Evolutionary conservation across 1,140 invertebrate genomes (phyloP), one percentile per base, ranked within the genome.

Genomic region (Branchinecta lindahli): DNA sequence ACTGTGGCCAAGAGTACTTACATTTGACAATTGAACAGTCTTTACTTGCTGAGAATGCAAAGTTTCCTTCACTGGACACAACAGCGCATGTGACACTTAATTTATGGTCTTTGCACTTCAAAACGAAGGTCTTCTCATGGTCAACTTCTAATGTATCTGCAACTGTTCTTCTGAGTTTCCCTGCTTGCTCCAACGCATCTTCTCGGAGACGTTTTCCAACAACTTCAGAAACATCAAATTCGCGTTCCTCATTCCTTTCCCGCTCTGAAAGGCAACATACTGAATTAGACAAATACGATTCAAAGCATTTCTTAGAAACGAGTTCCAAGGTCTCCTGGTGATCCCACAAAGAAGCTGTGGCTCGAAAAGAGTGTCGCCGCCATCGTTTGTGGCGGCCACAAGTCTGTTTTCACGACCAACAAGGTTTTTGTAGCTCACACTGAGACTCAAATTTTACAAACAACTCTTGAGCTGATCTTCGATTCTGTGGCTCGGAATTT

Each of bases 1-100:
- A 33, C 33, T 33, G 33, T 33, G 1, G 33, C 33, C 33, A 68
- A 44, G 44, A 21, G 45, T 68, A 76, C 77, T 78, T 78, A 86
- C 92, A 98, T 84, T 96, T 96, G 10, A 96, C 85, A 67, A 98
- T 83, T 66, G 82, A 83, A 66, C 89, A 87, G 79, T 94, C 91
- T 81, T 96, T 96, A 67, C 90, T 92, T 0, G 88, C 92, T 61
- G 87, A 88, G 78, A 86, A 96, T 0, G 91, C 80, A 77, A 82
- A 86, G 76, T 85, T 81, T 46, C 85, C 84, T 80, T 96, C 88
- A 69, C 80, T 80, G 45, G 88, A 88, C 4, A 96, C 77, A 73
- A 87, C 89, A 8, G 94, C 75, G 78, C 90, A 91, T 7, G 93
- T 96, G 8, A 96, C 80, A 3, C 89, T 81, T 65, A 87, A 79